Conservation (phyloP, 2,113 vertebrate genomes). For the Cyprinodon brontotheroides region DNA sequence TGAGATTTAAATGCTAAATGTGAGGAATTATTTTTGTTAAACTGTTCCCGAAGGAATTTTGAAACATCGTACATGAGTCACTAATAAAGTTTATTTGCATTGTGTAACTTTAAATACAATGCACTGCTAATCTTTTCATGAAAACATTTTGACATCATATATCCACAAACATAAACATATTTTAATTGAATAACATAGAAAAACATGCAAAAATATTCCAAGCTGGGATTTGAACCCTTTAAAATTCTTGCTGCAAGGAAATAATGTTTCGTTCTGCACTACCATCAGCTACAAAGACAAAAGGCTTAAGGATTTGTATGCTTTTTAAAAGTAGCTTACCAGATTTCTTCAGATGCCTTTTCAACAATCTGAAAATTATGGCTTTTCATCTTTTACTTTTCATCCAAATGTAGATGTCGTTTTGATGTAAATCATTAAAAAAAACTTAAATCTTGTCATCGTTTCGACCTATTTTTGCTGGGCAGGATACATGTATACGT, state of each 20-base stretch:
- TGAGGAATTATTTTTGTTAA: constrained; percentile 22
- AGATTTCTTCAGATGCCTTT: background rate
- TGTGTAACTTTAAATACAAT: constrained; percentile 18
- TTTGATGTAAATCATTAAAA: too few species aligned
- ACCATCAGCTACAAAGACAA: background rate
- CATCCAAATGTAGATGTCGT: too few species aligned
- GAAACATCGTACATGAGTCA: constrained; percentile 35
- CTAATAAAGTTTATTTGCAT: constrained; percentile 18
- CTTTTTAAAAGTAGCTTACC: background rate
- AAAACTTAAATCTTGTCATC: too few species aligned
- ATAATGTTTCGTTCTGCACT: background rate
- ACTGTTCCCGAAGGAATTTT: constrained; percentile 31
- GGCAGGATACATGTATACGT: too few species aligned
- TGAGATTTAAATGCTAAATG: constrained; percentile 18
- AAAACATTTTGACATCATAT: background rate
- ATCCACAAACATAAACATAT: background rate
- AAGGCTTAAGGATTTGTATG: background rate
- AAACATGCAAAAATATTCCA: background rate
- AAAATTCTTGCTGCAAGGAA: background rate
- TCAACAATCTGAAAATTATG: background rate
- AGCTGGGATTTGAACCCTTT: too few species aligned
- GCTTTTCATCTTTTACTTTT: too few species aligned
- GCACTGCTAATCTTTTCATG: background rate
- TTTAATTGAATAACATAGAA: background rate
- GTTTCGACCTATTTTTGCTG: too few species aligned